Percentiles rank a stretch among this genome's conserved stretches.
Evolutionary conservation across 1,140 invertebrate genomes (phyloP).

Genomic region (Solenopsis invicta): DNA sequence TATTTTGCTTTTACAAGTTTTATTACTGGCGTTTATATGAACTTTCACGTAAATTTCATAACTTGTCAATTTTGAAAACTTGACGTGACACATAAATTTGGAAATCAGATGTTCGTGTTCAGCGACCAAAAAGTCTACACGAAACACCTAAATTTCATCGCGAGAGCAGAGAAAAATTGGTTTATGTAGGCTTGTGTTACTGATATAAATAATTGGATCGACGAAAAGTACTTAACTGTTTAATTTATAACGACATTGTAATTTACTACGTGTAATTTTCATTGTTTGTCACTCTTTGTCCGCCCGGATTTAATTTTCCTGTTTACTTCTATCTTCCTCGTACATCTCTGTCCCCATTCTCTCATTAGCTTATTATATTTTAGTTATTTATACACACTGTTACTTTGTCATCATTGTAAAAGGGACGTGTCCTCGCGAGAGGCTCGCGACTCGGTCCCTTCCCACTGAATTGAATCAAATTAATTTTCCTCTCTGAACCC

Average conservation of each 20-base stretch:
- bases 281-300: background rate
- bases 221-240: background rate
- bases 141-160: too few relatives aligned
- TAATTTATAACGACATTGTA: background rate
- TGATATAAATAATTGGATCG: background rate
- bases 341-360: background rate
- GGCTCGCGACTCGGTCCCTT: background rate
- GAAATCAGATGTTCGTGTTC: too few relatives aligned
- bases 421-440: background rate
- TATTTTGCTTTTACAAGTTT: too few relatives aligned
- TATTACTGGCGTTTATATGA: too few relatives aligned
- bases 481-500: slow-evolving; percentile 47
- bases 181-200: too few relatives aligned
- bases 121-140: too few relatives aligned
- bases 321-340: background rate
- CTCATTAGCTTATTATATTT: background rate
- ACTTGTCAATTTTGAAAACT: too few relatives aligned
- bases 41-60: too few relatives aligned
- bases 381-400: slow-evolving; percentile 16
- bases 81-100: too few relatives aligned
- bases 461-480: slow-evolving; percentile 32
- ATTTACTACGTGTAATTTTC: background rate
- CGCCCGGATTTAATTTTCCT: background rate
- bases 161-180: too few relatives aligned
- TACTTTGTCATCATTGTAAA: background rate